phyloP scores from a whole-genome alignment of 2,888 invertebrate species.

The Hyalella azteca region DNA sequence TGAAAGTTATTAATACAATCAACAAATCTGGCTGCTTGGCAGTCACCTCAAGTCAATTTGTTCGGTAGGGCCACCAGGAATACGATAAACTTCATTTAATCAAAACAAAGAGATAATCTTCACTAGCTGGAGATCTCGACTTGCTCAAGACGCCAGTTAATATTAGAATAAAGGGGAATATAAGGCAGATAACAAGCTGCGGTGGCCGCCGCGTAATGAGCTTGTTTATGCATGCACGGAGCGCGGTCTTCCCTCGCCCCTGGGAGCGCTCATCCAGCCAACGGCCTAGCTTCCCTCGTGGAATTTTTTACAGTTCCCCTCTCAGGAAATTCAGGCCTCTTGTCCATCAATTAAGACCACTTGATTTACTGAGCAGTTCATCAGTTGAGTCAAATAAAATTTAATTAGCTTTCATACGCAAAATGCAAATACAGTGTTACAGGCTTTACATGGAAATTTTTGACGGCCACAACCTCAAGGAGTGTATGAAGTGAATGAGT shows the following conservation, averaged over 20 bases:
- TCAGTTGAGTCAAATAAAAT: background rate
- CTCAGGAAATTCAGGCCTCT: background rate
- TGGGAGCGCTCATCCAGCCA: background rate
- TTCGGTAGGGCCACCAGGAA: too few species aligned
- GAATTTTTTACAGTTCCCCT: background rate
- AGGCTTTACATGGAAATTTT: too few species aligned
- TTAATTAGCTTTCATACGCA: background rate
- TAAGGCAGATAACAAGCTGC: slow-evolving; percentile 23
- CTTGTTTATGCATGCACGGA: slow-evolving; percentile 31
- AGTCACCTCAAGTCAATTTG: too few species aligned
- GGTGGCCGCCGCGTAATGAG: slow-evolving; percentile 11
- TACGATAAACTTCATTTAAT: too few species aligned
- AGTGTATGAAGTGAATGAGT: too few species aligned
- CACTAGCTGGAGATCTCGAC: too few species aligned
- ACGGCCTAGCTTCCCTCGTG: background rate
- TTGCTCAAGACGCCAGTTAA: slow-evolving; percentile 24
- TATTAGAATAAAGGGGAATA: slow-evolving; percentile 31
- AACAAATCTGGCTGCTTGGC: too few species aligned
- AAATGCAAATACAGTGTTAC: background rate
- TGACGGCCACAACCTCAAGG: too few species aligned
- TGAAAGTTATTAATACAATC: too few species aligned
- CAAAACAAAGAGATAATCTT: too few species aligned
- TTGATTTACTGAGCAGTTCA: background rate
- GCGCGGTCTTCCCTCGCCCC: background rate
- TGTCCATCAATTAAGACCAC: slow-evolving; percentile 14